phyloP scores from a whole-genome alignment of 2,888 invertebrate species.

The Branchipolynoe longqiensis region DNA sequence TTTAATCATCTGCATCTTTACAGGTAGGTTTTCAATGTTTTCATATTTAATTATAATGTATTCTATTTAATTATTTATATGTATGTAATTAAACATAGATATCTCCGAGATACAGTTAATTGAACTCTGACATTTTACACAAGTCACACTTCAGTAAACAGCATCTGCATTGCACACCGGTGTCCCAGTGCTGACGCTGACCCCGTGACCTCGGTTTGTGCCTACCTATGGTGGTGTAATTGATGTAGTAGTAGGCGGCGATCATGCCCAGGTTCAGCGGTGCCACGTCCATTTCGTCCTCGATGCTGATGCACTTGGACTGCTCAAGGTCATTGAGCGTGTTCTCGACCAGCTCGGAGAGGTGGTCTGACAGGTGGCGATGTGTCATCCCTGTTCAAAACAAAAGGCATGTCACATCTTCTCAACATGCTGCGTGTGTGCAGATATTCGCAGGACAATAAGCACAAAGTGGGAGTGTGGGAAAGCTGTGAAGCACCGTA shows the following conservation, averaged over 20 bases:
- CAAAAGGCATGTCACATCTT: neutral
- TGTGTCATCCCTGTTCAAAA: conserved; percentile 93
- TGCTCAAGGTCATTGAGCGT: conserved; percentile 96
- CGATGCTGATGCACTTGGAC: conserved; percentile 96
- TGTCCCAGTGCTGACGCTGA: too few relatives aligned
- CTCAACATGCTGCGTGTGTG: neutral
- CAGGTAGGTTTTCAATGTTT: too few relatives aligned
- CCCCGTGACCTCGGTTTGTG: too few relatives aligned
- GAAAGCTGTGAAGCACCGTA: conserved; percentile 59
- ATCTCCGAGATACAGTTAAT: too few relatives aligned
- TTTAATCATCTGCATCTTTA: too few relatives aligned
- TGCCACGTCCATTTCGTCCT: conserved; percentile 98
- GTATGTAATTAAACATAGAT: too few relatives aligned
- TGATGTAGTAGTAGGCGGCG: conserved; percentile 99
- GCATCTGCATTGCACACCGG: too few relatives aligned
- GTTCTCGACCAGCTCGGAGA: conserved; percentile 98
- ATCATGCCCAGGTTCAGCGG: conserved; percentile 99
- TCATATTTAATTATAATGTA: too few relatives aligned
- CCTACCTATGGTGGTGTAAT: conserved; percentile 97
- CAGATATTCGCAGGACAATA: neutral
- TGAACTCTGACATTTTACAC: too few relatives aligned
- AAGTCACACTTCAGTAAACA: too few relatives aligned
- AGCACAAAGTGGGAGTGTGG: neutral
- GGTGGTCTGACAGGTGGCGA: conserved; percentile 97
- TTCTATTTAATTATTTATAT: too few relatives aligned